These are phyloP conservation scores for Phaethornis superciliosus DNA, from an alignment of 2,113 vertebrate species.

Conservation along the genomic window DNA sequence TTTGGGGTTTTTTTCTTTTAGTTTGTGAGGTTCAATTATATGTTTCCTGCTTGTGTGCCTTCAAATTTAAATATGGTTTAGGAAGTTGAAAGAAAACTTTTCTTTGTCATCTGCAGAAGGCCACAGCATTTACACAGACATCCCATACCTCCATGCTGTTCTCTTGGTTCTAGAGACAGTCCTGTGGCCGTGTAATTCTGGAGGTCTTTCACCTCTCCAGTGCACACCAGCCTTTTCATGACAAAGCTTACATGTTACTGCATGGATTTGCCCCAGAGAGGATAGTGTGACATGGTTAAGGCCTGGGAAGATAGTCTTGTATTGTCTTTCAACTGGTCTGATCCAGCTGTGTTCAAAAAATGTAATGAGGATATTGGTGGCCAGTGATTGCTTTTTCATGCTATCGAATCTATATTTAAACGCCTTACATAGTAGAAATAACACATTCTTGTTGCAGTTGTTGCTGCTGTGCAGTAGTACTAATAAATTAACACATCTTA, in stretches of 20 bases:
- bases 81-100: not conserved
- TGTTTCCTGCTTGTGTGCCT: not conserved
- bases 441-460: not conserved
- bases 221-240: not conserved
- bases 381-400: not conserved
- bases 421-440: not conserved
- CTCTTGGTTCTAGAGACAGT: not conserved
- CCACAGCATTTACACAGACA: not conserved
- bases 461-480: not conserved
- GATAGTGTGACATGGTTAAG: not conserved
- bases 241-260: not conserved
- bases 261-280: not conserved
- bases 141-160: not conserved
- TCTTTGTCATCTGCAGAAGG: not conserved
- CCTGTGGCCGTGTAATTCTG: not conserved
- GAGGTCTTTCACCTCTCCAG: not conserved
- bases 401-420: not conserved
- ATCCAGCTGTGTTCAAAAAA: not conserved
- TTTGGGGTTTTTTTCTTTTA: not conserved
- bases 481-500: slow-evolving; percentile 51
- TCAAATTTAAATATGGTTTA: not conserved
- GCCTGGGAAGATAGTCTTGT: not conserved
- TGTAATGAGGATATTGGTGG: not conserved
- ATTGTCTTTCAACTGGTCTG: not conserved
- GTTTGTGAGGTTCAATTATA: not conserved